Percentiles rank a stretch among this genome's conserved stretches.
phyloP scores from a whole-genome alignment of 1,140 invertebrate species.

The Chrysomallon squamiferum region DNA sequence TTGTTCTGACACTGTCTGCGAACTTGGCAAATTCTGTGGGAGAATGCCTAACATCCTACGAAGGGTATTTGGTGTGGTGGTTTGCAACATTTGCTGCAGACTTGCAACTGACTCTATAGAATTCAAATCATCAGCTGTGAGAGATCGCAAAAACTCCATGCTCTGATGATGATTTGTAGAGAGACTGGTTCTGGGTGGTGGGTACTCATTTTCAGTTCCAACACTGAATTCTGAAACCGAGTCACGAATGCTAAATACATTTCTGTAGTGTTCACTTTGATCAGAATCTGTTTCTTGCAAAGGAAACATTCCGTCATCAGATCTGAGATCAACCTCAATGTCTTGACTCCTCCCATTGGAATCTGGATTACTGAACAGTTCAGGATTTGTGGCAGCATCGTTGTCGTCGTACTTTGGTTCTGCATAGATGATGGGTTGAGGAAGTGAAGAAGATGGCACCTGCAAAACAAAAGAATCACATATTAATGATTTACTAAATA shows the following conservation, averaged over 20 bases:
- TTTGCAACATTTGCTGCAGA: conserved; percentile 1
- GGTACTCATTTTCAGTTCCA: too few relatives aligned
- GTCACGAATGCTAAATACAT: too few relatives aligned
- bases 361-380: conserved; percentile 53
- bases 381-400: conserved; percentile 50
- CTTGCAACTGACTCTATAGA: too few relatives aligned
- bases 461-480: neutral
- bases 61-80: neutral
- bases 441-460: conserved; percentile 16
- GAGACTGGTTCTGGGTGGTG: too few relatives aligned
- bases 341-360: conserved; percentile 33
- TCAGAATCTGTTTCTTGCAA: conserved; percentile 44
- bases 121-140: too few relatives aligned
- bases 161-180: too few relatives aligned
- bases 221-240: too few relatives aligned
- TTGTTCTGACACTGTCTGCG: neutral
- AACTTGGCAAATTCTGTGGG: neutral
- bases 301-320: conserved; percentile 27
- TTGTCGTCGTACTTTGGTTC: conserved; percentile 27
- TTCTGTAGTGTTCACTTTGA: conserved; percentile 22
- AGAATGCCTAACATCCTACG: neutral
- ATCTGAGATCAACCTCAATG: neutral
- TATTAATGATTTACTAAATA: neutral
- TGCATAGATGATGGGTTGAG: conserved; percentile 45
- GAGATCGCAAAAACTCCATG: too few relatives aligned